Evolutionary conservation across 1,140 invertebrate genomes (phyloP).

Genomic region (Procambarus clarkii): DNA sequence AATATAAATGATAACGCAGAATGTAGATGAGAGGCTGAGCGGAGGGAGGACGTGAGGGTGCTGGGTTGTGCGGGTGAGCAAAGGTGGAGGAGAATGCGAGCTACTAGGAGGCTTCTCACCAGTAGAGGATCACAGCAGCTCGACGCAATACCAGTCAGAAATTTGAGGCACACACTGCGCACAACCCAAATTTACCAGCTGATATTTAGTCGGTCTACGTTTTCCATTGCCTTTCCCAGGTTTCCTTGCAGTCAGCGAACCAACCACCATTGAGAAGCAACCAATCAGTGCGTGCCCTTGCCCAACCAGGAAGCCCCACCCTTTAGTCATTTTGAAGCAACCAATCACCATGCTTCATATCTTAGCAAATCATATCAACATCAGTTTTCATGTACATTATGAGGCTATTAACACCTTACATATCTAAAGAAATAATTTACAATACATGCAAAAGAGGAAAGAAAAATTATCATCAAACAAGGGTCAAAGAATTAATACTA

Average conservation of each 20-base stretch:
- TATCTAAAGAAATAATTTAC: background rate
- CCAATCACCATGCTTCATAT: slow-evolving; percentile 43
- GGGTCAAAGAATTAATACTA: background rate
- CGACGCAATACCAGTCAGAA: slow-evolving; percentile 60
- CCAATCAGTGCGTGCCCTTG: slow-evolving; percentile 39
- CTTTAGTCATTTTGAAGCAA: slow-evolving; percentile 35
- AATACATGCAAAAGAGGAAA: background rate
- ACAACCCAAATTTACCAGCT: slow-evolving; percentile 64
- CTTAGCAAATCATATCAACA: slow-evolving; percentile 16
- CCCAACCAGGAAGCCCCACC: slow-evolving; percentile 44
- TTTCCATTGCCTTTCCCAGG: slow-evolving; percentile 28
- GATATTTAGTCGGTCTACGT: slow-evolving; percentile 59
- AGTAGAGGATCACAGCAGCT: slow-evolving; percentile 48
- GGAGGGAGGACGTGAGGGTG: slow-evolving; percentile 32
- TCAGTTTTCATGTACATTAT: background rate
- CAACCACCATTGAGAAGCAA: slow-evolving; percentile 46
- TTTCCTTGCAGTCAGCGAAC: slow-evolving; percentile 36
- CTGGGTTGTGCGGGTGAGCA: slow-evolving; percentile 28
- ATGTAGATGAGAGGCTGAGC: slow-evolving; percentile 39
- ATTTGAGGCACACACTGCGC: slow-evolving; percentile 44
- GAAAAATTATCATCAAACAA: background rate
- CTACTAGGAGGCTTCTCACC: slow-evolving; percentile 23
- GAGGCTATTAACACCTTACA: background rate
- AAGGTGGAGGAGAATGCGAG: slow-evolving; percentile 21
- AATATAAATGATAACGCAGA: slow-evolving; percentile 38